Conservation (phyloP, 1,140 invertebrate species). For the Atta colombica region DNA sequence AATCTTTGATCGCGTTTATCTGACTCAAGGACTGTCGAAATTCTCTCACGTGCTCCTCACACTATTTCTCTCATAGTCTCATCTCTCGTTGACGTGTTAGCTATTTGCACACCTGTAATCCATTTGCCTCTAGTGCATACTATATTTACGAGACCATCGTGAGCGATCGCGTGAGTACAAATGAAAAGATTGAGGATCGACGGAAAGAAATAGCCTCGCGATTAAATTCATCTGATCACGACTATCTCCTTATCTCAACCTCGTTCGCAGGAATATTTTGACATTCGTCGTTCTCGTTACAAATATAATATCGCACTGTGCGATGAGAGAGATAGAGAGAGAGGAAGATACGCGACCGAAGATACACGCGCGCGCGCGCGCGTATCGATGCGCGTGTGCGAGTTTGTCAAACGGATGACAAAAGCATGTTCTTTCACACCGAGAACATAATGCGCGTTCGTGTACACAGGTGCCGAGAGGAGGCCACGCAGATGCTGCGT, state of each 20-base stretch:
- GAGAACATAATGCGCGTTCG: slow-evolving; percentile 80
- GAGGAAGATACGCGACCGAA: slow-evolving; percentile 46
- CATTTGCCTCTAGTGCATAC: slow-evolving; percentile 33
- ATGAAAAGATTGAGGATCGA: slow-evolving; percentile 12
- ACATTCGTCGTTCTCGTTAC: slow-evolving; percentile 38
- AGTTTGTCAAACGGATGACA: slow-evolving; percentile 79
- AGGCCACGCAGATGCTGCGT: slow-evolving; percentile 82
- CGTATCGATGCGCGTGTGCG: slow-evolving; percentile 39
- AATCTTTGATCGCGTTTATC: slow-evolving; percentile 34
- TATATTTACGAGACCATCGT: slow-evolving; percentile 31
- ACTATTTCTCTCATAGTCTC: slow-evolving; percentile 14
- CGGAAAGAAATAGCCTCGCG: neutral
- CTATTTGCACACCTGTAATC: slow-evolving; percentile 66
- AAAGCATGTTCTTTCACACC: slow-evolving; percentile 78
- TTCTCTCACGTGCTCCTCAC: neutral
- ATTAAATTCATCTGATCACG: slow-evolving; percentile 45
- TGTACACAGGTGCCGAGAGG: slow-evolving; percentile 83
- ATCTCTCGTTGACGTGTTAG: neutral
- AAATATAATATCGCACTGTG: slow-evolving; percentile 29
- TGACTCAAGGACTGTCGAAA: neutral
- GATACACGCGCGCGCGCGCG: slow-evolving; percentile 56
- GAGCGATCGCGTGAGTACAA: neutral
- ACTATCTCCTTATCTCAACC: slow-evolving; percentile 32
- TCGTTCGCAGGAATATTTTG: slow-evolving; percentile 42
- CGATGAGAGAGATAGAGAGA: neutral